Evolutionary conservation across 2,888 invertebrate species (phyloP), one percentile per base, ranked within the genome.

Genomic region (Limnephilus auricula): DNA sequence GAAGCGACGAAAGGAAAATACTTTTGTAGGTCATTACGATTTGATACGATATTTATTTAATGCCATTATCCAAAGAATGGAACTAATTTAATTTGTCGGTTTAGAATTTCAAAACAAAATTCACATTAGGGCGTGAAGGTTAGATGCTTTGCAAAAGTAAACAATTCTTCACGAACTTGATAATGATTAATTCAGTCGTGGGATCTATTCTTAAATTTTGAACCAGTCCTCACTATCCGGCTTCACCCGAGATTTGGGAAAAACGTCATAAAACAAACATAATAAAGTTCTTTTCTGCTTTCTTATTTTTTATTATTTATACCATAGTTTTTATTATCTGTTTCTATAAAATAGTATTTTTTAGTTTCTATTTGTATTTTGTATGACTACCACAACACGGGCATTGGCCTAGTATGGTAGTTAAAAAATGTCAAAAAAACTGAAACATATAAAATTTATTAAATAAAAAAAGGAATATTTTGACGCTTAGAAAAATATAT

Each of bases 111-210:
- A 13, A 80, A 80, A 80, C 80, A 80, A 32, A 80, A 15, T 32
- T 31, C 32, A 30, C 32, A 30, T 80, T 32, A 80, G 32, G 80
- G 80, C 83, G 83, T 83, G 83, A 83, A 83, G 83, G 83, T 83
- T 83, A 18, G 25, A 18, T 6, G 15, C 10, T 32, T 9, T 83
- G 83, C 37, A 3, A 34, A 83, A 83, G 83, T 83, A 83, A 83
- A 83, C 83, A 83, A 83, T 83, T 32, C 37, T 83, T 25, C 32
- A 83, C 83, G 37, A 83, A 83, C 83, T 34, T 83, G 83, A 83
- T 30, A 32, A 37, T 83, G 83, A 83, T 83, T 83, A n/a, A 34
- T 32, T 83, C 25, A 83, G 37, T 83, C 83, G 32, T 83, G 83
- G 83, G 83, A 83, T 83, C 34, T 83, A 6, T 9, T 34, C 37